A percentile compares a stretch with the other conserved stretches of the same genome.
Conservation (phyloP, 2,888 invertebrate species). For the Dastarcus helophoroides region DNA sequence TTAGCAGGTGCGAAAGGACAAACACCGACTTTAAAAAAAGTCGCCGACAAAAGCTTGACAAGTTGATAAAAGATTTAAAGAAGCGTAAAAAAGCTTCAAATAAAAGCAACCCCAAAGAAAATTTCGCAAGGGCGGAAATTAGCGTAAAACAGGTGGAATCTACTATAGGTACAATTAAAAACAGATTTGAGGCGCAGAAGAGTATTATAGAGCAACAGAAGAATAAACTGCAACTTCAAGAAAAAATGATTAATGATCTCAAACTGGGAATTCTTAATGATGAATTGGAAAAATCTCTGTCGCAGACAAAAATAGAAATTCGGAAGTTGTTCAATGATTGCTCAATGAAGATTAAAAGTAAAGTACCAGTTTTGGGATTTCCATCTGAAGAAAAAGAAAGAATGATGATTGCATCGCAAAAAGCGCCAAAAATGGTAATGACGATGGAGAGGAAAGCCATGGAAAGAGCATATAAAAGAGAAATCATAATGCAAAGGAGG, state of each 20-base stretch:
- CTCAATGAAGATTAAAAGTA: slow-evolving; percentile 33
- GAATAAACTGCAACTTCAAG: slow-evolving; percentile 58
- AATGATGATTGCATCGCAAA: slow-evolving; percentile 39
- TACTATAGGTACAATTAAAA: slow-evolving; percentile 12
- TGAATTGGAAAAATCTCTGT: slow-evolving; percentile 48
- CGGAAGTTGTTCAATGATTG: slow-evolving; percentile 36
- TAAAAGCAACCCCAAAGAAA: slow-evolving; percentile 6
- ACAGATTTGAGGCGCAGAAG: slow-evolving; percentile 55
- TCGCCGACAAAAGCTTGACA: slow-evolving; percentile 23
- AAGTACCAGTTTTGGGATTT: slow-evolving; percentile 39
- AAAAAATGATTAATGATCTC: slow-evolving; percentile 59
- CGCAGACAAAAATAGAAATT: slow-evolving; percentile 46
- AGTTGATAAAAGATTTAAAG: slow-evolving; percentile 24
- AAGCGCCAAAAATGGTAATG: slow-evolving; percentile 56
- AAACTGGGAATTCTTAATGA: slow-evolving; percentile 57
- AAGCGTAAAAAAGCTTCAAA: slow-evolving; percentile 7
- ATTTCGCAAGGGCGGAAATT: no score
- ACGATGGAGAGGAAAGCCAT: slow-evolving; percentile 63
- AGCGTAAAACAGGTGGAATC: no score
- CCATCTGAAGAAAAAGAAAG: slow-evolving; percentile 33
- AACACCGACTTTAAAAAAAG: slow-evolving; percentile 11
- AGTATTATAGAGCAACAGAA: slow-evolving; percentile 62
- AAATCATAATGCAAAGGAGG: slow-evolving; percentile 40
- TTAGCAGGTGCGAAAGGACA: slow-evolving; percentile 14
- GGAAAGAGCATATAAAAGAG: slow-evolving; percentile 43